Evolutionary conservation across 2,113 vertebrate genomes (phyloP).

Genomic region (Zosterops pallidus): DNA sequence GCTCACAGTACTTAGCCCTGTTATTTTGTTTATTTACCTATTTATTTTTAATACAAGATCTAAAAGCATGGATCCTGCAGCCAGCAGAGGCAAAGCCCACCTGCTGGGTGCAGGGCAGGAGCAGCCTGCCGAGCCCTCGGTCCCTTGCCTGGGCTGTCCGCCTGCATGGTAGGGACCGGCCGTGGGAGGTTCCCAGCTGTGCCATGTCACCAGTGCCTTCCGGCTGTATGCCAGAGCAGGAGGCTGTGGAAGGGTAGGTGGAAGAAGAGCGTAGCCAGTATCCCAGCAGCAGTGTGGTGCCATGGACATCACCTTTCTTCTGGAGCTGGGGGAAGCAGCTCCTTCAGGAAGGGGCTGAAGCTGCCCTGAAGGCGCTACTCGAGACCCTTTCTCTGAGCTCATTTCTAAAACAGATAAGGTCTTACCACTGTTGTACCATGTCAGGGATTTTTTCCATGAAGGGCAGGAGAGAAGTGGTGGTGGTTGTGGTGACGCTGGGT

Average conservation of each 20-base stretch:
- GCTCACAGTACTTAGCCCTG: neutral
- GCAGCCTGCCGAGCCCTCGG: accelerated
- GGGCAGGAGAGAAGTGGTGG: neutral
- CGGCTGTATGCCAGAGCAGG: neutral
- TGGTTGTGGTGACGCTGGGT: neutral
- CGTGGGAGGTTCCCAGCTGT: accelerated
- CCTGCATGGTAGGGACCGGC: accelerated
- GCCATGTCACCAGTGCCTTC: neutral
- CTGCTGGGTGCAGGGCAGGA: neutral
- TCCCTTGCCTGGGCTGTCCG: accelerated
- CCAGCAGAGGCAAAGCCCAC: neutral
- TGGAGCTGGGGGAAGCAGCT: neutral
- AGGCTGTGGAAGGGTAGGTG: neutral
- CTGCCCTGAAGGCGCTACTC: neutral
- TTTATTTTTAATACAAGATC: neutral
- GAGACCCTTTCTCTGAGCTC: neutral
- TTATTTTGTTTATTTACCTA: neutral
- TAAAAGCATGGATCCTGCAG: neutral
- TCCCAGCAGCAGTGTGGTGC: neutral
- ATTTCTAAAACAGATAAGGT: neutral
- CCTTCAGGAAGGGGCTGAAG: neutral
- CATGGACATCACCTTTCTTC: neutral
- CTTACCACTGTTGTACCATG: neutral
- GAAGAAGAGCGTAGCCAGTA: neutral
- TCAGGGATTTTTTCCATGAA: accelerated